phyloP scores from a whole-genome alignment of 1,140 invertebrate genomes.

The Metopolophium dirhodum region DNA sequence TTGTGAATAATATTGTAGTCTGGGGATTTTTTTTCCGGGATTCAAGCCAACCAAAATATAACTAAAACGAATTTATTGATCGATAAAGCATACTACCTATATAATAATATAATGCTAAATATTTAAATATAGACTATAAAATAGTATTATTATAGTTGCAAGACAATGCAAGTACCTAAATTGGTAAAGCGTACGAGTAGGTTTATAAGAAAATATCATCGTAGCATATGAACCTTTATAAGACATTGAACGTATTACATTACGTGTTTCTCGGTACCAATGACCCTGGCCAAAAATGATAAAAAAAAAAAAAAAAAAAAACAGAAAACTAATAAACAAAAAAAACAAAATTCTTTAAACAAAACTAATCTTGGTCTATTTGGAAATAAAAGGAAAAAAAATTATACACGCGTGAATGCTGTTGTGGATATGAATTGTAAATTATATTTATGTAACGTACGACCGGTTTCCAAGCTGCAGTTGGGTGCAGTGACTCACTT shows the following conservation, averaged over 20 bases:
- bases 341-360: neutral
- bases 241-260: neutral
- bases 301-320: neutral
- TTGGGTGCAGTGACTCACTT: constrained; percentile 17
- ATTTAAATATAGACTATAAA: neutral
- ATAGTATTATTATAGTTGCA: too few species aligned
- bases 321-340: neutral
- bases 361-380: neutral
- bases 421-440: constrained; percentile 23
- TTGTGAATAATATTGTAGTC: too few species aligned
- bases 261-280: neutral
- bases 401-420: neutral
- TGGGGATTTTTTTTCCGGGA: too few species aligned
- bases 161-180: neutral
- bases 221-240: neutral
- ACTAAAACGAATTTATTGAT: neutral
- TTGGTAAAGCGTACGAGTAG: neutral
- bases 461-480: neutral
- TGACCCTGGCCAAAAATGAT: neutral
- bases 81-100: neutral
- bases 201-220: neutral
- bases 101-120: neutral
- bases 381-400: constrained; percentile 2
- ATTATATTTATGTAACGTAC: neutral
- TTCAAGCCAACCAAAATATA: neutral